Base-by-base conservation (phyloP, 2,797 vertebrate genomes). In the Acropternis orthonyx region DNA sequence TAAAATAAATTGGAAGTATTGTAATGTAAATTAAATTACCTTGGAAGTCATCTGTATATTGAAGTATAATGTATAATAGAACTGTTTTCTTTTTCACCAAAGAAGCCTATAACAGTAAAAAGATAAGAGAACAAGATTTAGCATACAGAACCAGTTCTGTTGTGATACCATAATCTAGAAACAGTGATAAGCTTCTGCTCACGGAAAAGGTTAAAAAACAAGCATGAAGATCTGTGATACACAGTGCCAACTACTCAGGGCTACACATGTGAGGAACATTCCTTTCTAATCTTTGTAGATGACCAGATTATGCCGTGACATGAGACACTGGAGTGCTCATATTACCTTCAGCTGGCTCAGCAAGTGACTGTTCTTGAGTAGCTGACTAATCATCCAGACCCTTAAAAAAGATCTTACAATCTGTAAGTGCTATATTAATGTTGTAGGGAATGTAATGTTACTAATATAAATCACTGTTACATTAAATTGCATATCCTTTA, bases 201-300 rank as follows among this genome's bases (percentile, higher is more conserved):
- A 63, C 93, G 32, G 43, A 81, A 79, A 66, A 81, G 32, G 67
- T 93, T 90, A 84, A 96, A 89, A 76, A 73, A 3, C 26, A 95
- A 15, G 2, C 34, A 28, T 43, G 27, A n/a, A 69, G 32, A 13
- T 82, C 36, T 79, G 22, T 83, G 80, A 85, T 73, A 34, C 62
- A 72, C 52, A 49, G 49, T 75, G 54, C 44, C 84, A 85, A 34
- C 61, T 95, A 81, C 68, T 90, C 43, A 41, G 56, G 14, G 24
- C 62, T 89, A 43, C 37, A 34, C 17, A 48, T 74, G 56, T 59
- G 75, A 91, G 61, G 68, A 93, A 89, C 93, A 92, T 96, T 96
- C 94, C 85, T 95, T 96, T 92, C 94, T 76, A 72, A 79, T 95
- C 87, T 96, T 87, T 90, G 80, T 68, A 83, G 75, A 69, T 97